These are phyloP conservation scores for Eupithecia subfuscata DNA, from an alignment of 2,888 invertebrate genomes.

Conservation along the genomic window DNA sequence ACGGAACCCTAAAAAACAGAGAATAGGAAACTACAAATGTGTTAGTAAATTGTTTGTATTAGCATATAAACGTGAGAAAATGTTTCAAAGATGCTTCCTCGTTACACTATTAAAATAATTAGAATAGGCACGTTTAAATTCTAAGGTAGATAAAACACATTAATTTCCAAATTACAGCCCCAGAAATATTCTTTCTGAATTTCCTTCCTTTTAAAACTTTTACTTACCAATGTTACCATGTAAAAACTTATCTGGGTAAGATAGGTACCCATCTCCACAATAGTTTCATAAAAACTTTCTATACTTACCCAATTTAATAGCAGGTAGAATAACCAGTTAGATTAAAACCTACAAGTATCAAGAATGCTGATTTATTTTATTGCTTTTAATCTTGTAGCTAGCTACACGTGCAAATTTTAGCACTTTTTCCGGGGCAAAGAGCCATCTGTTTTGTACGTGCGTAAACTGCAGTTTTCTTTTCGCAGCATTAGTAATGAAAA, in stretches of 20 bases:
- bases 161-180: not conserved
- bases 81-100: not conserved
- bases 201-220: not conserved
- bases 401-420: not conserved
- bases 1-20: not conserved
- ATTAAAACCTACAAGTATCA: not conserved
- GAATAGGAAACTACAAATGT: not conserved
- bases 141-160: not conserved
- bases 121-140: not conserved
- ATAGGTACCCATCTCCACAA: not conserved
- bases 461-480: slow-evolving; percentile 19
- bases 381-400: not conserved
- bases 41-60: not conserved
- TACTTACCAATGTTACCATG: not conserved
- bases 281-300: not conserved
- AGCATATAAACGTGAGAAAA: not conserved
- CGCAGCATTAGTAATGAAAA: slow-evolving; percentile 17
- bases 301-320: not conserved
- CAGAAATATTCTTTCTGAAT: not conserved
- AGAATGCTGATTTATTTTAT: slow-evolving; percentile 4
- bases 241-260: too few relatives aligned
- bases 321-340: not conserved
- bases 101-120: not conserved
- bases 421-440: not conserved
- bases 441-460: slow-evolving; percentile 19